Base-by-base conservation (phyloP, 1,140 invertebrate species). In the Zaprionus gabonicus region DNA sequence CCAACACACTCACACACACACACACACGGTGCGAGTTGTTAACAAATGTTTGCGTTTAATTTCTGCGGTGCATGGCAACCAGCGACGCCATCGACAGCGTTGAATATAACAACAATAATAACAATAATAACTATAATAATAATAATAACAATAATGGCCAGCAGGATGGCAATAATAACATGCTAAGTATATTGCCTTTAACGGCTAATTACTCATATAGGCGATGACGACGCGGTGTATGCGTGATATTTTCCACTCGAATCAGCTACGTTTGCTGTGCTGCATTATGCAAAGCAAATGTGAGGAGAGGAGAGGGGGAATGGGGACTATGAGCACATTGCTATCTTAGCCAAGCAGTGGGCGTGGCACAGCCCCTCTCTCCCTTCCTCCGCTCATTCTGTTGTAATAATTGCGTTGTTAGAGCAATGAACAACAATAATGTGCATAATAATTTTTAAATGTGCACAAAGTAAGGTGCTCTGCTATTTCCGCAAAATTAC, bases 391-490 rank as follows among this genome's bases (percentile, higher is more conserved):
- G 1, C 28, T 7, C 20, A 31, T 31, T 7, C 28, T 70, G 66
- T 38, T 70, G 58, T 87, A 88, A 87, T 90, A 90, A 90, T 84
- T 90, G 85, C 85, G 78, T 76, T 90, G 71, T 88, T 73, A 81
- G 84, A 84, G 81, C 84, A 90, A 90, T 88, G 85, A 81, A 80
- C 75, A 82, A 76, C 84, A 83, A 87, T 87, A 88, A 87, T 87
- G 84, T 88, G 81, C 85, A 90, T 84, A 84, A 84, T 88, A 90
- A 88, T 90, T 88, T 77, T 88, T 90, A 90, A 88, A 81, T 77
- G 84, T 81, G 70, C 64, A 63, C 79, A 62, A 51, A 70, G 28
- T 38, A 56, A 36, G 57, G 28, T n/a, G 51, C 38, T 31, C 2
- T 27, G 41, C 15, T 44, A 44, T 44, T 44, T 44, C n/a, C n/a